Conservation (phyloP, 2,888 invertebrate species). For the Zhuqinia jingwanae region DNA sequence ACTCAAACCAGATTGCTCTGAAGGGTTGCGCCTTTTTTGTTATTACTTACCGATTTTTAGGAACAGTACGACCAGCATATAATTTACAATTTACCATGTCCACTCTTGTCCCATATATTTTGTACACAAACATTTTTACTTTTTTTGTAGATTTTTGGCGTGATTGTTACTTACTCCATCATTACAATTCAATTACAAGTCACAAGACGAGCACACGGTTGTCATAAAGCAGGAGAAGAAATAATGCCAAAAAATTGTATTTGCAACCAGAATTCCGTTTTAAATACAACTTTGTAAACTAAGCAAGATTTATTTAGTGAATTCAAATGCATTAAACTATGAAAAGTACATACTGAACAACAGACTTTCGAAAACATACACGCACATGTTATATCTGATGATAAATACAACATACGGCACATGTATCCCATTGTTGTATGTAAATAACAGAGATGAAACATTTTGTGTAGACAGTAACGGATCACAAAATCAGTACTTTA, state of each 20-base stretch:
- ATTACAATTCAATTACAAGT: conserved; percentile 74
- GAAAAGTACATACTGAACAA: too few relatives aligned
- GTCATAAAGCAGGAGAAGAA: neutral
- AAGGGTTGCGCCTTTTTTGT: conserved; percentile 72
- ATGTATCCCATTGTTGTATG: too few relatives aligned
- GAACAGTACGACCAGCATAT: conserved; percentile 63
- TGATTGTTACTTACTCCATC: conserved; percentile 73
- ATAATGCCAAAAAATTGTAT: conserved; percentile 24
- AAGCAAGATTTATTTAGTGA: too few relatives aligned
- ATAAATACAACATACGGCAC: too few relatives aligned
- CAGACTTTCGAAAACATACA: too few relatives aligned
- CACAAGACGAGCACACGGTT: conserved; percentile 56
- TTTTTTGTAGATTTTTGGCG: conserved; percentile 67
- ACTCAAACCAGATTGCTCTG: conserved; percentile 72
- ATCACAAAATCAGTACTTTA: too few relatives aligned
- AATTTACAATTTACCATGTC: neutral
- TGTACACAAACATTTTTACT: neutral
- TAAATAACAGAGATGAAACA: too few relatives aligned
- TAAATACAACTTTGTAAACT: neutral
- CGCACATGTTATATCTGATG: too few relatives aligned
- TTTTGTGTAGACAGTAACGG: too few relatives aligned
- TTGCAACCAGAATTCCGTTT: conserved; percentile 16
- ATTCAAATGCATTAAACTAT: too few relatives aligned
- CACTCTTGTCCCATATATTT: neutral
- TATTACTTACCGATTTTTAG: conserved; percentile 71